Base-by-base conservation (phyloP, 92 coral and sea anemone genomes). In the Epizoanthus fatuus region DNA sequence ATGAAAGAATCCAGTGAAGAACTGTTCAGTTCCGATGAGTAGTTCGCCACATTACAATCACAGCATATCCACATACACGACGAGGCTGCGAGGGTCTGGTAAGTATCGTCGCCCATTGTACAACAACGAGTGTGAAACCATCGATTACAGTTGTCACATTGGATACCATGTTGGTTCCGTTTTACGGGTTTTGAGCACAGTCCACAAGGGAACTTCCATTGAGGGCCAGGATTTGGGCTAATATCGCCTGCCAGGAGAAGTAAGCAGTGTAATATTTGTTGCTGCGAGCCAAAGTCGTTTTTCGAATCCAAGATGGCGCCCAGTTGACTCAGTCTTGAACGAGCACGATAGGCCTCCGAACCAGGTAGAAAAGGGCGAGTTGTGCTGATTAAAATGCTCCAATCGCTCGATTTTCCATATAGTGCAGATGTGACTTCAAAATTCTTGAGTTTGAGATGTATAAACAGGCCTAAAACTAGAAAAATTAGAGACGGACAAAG, bases 101-200 rank as follows among this genome's bases (percentile, higher is more conserved):
- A 29, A 14, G 71, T 83, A 51, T 83, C 54, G 20, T 83, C 69
- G 54, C 58, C 79, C 67, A 82, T 82, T 29, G 25, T 49, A 70
- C 79, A 82, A 73, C 86, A 82, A 35, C 77, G 77, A 81, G 86
- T 81, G 75, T 81, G 78, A 53, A 66, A 69, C 75, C 86, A 81
- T 66, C 78, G 86, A 81, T 67, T 65, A 68, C 86, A 81, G 49
- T 81, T 20, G 57, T 66, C 25, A 22, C 25, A 22, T 22, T 22
- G 25, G 25, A 22, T 22, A 22, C 25, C 25, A 22, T 22, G 25
- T 22, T 22, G 25, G 25, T 22, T 22, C 25, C 25, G 25, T 22
- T 22, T 22, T 22, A 22, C 25, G 25, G 25, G 25, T 22, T 22
- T 22, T 22, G 25, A 22, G 25, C 25, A 22, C 25, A 22, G 25